Percentiles rank a stretch among this genome's conserved stretches.
These are phyloP conservation scores for Cheilosia vernalis DNA, from an alignment of 2,888 invertebrate species.

Conservation along the genomic window DNA sequence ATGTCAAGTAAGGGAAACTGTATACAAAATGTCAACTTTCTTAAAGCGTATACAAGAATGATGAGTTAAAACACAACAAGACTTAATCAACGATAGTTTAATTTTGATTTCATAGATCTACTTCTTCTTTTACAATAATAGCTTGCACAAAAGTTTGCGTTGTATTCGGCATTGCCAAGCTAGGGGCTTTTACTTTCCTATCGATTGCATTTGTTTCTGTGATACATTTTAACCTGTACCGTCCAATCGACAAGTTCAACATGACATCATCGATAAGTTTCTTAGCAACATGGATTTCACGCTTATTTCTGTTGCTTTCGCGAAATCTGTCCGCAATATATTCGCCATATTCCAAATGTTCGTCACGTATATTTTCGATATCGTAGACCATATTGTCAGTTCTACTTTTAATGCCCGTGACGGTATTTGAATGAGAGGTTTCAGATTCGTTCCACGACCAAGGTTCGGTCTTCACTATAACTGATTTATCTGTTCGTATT, in stretches of 20 bases:
- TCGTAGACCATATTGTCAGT: neutral
- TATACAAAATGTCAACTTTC: neutral
- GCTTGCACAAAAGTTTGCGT: neutral
- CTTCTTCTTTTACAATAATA: neutral
- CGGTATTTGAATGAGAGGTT: too few species aligned
- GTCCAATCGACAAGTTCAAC: neutral
- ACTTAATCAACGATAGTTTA: neutral
- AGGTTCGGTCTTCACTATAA: too few species aligned
- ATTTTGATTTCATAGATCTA: neutral
- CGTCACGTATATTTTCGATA: neutral
- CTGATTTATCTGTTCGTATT: too few species aligned
- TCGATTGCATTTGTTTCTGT: too few species aligned
- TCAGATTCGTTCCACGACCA: too few species aligned
- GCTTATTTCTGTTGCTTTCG: neutral
- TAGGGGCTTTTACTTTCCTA: too few species aligned
- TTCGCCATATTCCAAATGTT: slow-evolving; percentile 1
- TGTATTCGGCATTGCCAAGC: too few species aligned
- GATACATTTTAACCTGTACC: neutral
- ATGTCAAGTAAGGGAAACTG: too few species aligned
- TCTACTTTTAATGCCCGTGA: neutral
- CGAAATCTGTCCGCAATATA: neutral
- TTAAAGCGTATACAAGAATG: neutral
- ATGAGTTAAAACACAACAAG: neutral
- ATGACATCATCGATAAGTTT: neutral
- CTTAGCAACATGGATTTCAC: neutral